Conservation (phyloP, 2,113 vertebrate genomes). For the Microcebus murinus region DNA sequence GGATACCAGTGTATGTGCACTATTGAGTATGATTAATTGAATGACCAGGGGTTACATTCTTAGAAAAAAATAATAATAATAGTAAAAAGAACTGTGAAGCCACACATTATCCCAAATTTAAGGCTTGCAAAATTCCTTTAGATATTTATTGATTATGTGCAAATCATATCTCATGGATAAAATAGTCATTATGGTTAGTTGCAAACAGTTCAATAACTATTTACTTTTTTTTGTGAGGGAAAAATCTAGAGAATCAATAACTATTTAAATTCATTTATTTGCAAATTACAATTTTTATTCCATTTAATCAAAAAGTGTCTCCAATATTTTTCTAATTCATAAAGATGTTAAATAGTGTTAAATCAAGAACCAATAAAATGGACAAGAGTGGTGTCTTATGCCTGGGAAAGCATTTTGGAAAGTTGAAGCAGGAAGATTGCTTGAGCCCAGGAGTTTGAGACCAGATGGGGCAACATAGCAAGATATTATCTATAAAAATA, state of each 20-base stretch:
- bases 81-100: constrained; percentile 73
- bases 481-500: too few species aligned
- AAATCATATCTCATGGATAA: constrained; percentile 17
- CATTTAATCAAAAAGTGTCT: background rate
- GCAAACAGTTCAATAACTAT: background rate
- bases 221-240: too few species aligned
- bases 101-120: constrained; percentile 54
- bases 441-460: too few species aligned
- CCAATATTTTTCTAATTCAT: background rate
- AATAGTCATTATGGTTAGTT: background rate
- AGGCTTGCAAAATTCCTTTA: constrained; percentile 55
- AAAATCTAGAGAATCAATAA: too few species aligned
- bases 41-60: constrained; percentile 71
- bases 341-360: background rate
- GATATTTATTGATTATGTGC: background rate
- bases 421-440: too few species aligned
- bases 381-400: too few species aligned
- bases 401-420: too few species aligned
- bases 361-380: too few species aligned
- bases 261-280: background rate
- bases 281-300: background rate
- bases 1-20: constrained; percentile 67
- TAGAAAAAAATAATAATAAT: background rate
- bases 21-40: constrained; percentile 80
- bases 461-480: too few species aligned